Conservation (phyloP, 2,113 vertebrate genomes). For the Ornithorhynchus anatinus region DNA sequence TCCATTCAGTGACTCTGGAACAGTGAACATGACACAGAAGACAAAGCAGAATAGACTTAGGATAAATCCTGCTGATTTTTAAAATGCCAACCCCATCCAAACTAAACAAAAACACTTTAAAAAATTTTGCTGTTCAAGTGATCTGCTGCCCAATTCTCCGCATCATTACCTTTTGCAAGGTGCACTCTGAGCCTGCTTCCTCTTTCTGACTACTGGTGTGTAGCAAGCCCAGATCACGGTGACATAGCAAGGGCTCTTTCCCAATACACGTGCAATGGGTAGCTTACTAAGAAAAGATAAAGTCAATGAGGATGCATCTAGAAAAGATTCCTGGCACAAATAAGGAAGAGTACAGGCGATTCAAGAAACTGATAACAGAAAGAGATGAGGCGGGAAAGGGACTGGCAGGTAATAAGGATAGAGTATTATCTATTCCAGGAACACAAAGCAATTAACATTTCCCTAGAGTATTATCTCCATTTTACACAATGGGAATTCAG, state of each 20-base stretch:
- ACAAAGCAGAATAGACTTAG: neutral
- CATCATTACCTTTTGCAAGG: neutral
- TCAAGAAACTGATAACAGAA: too few species aligned
- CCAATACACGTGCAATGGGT: too few species aligned
- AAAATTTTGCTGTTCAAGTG: neutral
- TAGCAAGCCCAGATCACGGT: neutral
- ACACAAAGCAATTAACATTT: too few species aligned
- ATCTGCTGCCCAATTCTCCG: neutral
- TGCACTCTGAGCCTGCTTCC: neutral
- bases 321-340: too few species aligned
- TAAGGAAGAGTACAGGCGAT: too few species aligned
- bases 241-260: neutral
- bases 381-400: too few species aligned
- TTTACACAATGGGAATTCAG: too few species aligned
- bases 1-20: conserved; percentile 8
- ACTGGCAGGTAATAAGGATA: too few species aligned
- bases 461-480: too few species aligned
- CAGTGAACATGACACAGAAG: conserved; percentile 13
- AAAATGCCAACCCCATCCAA: neutral
- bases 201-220: neutral
- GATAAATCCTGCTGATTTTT: neutral
- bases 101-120: conserved; percentile 5
- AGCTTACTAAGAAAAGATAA: neutral
- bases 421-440: too few species aligned
- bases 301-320: neutral